Evolutionary conservation across 92 coral and sea anemone species (phyloP), one percentile per base, ranked within the genome.

Genomic region (Heteractis magnifica): DNA sequence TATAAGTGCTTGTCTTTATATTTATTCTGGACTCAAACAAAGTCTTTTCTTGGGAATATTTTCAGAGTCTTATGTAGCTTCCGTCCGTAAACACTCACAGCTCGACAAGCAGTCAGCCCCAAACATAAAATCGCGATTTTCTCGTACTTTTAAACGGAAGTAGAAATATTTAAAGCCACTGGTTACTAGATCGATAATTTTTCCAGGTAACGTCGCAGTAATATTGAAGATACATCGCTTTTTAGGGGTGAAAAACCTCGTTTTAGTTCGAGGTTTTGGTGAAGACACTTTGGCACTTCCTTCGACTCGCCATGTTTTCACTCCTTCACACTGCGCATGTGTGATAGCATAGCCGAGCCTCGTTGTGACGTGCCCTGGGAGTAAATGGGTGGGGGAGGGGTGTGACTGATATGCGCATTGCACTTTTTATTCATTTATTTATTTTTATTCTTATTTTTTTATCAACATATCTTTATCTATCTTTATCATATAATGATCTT

Each of bases 281-380:
- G 51, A 70, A 15, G 10, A 50, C 3, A 44, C 53, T 52, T 13
- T 0, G 9, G 49, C 77, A 51, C 84, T 81, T 81, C 84, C 84
- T 81, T 81, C 84, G 52, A 26, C 77, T 68, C 76, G 77, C 84
- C 84, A 81, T 81, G 84, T 81, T 81, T 50, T 51, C 1, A 80
- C 59, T 65, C 76, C 76, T 80, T 62, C 76, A 18, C 52, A 64
- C 26, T 81, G 84, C 88, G 88, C 88, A 85, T 85, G 88, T 65
- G 88, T 62, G 72, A 21, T 53, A 55, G 23, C 83, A 51, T 78
- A 5, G 65, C 65, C 52, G 72, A 77, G 82, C 80, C 87, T 78
- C 88, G 81, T 59, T 77, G 68, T 71, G 56, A 65, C 73, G 73
- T 81, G 77, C 51, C 84, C 34, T 51, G 0, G 8, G 20, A 2